A percentile compares a stretch with the other conserved stretches of the same genome.
Conservation (phyloP, 1,140 invertebrate genomes). For the Tyrophagus putrescentiae region DNA sequence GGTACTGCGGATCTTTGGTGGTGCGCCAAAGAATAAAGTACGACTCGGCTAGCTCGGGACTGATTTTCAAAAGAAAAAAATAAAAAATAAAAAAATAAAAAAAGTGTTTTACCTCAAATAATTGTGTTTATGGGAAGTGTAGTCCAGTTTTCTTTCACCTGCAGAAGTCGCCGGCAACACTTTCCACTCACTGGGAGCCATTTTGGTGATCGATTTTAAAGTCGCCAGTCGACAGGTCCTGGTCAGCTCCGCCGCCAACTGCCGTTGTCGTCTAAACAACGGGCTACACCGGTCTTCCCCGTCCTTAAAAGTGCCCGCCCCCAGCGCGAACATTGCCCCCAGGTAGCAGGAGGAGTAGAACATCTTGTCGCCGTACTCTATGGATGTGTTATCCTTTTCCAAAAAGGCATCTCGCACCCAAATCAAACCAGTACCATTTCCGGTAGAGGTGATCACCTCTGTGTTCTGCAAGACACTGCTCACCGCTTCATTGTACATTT, state of each 20-base stretch:
- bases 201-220: not conserved
- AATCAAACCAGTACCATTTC: not conserved
- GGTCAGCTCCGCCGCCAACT: not conserved
- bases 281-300: not conserved
- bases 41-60: not conserved
- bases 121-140: too few relatives aligned
- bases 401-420: not conserved
- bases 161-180: too few relatives aligned
- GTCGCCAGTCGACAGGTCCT: not conserved
- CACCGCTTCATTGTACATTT: not conserved
- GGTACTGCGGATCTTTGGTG: not conserved
- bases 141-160: too few relatives aligned
- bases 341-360: not conserved
- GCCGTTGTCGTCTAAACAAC: not conserved
- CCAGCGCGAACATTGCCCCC: not conserved
- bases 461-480: not conserved
- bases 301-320: not conserved
- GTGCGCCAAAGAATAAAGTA: not conserved
- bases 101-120: too few relatives aligned
- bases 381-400: not conserved
- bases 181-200: not conserved
- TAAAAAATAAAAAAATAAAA: too few relatives aligned
- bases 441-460: not conserved
- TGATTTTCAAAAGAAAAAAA: too few relatives aligned
- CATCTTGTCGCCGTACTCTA: not conserved